phyloP scores from a whole-genome alignment of 1,140 invertebrate genomes.

The Drosophila pandora region DNA sequence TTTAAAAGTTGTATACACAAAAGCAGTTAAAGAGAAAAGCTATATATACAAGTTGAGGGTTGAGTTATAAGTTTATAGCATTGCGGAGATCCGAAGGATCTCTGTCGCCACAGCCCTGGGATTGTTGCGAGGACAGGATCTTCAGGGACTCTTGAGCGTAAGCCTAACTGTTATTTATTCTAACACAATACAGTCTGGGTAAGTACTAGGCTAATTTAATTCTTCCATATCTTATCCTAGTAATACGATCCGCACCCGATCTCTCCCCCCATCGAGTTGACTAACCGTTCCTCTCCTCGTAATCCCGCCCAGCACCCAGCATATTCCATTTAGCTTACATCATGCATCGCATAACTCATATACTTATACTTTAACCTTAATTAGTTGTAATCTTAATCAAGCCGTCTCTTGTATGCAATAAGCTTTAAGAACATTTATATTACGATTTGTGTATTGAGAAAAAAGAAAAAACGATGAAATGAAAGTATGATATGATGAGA shows the following conservation, averaged over 20 bases:
- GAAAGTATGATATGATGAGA: constrained; percentile 55
- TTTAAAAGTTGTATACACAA: constrained; percentile 71
- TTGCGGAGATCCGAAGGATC: constrained; percentile 49
- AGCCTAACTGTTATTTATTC: constrained; percentile 48
- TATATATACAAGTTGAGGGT: constrained; percentile 82
- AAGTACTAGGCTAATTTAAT: constrained; percentile 78
- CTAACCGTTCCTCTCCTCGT: neutral
- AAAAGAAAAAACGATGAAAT: constrained; percentile 37
- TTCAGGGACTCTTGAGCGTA: constrained; percentile 59
- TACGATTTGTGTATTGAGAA: constrained; percentile 76
- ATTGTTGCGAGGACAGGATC: constrained; percentile 35
- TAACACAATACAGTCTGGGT: constrained; percentile 54
- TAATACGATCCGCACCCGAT: constrained; percentile 26
- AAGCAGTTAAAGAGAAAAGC: constrained; percentile 57
- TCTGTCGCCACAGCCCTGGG: constrained; percentile 52
- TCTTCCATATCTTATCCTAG: constrained; percentile 32
- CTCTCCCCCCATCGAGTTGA: constrained; percentile 3
- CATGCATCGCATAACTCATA: constrained; percentile 25
- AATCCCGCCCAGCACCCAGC: constrained; percentile 22
- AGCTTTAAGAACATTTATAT: constrained; percentile 71
- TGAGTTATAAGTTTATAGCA: constrained; percentile 81
- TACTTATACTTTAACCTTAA: constrained; percentile 14
- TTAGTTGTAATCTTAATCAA: constrained; percentile 59
- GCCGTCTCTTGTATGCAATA: constrained; percentile 83
- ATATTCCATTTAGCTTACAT: constrained; percentile 32